A percentile compares a stretch with the other conserved stretches of the same genome.
phyloP scores from a whole-genome alignment of 2,797 vertebrate species.

The Oophaga sylvatica region DNA sequence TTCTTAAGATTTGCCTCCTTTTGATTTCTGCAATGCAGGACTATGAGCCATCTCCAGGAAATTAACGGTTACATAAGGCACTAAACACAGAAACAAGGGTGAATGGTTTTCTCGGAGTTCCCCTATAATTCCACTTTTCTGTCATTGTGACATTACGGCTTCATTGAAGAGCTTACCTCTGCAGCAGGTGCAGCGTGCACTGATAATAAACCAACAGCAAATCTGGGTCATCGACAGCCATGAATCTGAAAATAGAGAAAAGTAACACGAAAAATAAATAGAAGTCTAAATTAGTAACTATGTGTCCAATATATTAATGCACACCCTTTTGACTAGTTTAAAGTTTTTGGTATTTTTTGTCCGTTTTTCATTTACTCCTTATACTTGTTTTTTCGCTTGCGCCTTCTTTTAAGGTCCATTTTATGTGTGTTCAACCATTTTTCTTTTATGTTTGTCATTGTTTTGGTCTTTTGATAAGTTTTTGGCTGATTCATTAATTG shows the following conservation, averaged over 20 bases:
- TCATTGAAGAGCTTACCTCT: neutral
- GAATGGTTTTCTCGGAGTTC: neutral
- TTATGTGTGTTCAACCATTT: too few species aligned
- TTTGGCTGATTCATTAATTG: too few species aligned
- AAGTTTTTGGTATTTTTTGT: too few species aligned
- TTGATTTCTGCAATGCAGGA: neutral
- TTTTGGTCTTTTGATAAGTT: too few species aligned
- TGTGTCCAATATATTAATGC: too few species aligned
- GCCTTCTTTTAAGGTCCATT: too few species aligned
- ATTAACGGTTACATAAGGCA: neutral
- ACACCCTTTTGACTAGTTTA: too few species aligned
- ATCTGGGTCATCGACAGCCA: conserved; percentile 24
- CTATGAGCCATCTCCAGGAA: neutral
- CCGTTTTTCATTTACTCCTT: too few species aligned
- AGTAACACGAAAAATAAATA: neutral
- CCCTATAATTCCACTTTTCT: conserved; percentile 1
- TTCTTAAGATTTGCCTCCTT: neutral
- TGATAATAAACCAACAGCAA: conserved; percentile 10
- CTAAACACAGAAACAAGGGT: neutral
- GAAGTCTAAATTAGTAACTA: neutral
- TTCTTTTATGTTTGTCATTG: too few species aligned
- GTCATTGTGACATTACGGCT: conserved; percentile 4
- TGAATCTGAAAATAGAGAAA: conserved; percentile 11
- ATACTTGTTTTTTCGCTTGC: too few species aligned
- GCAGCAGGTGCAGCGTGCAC: neutral